Evolutionary conservation across 1,140 invertebrate species (phyloP), one percentile per base, ranked within the genome.

Genomic region (Colletes gigas): DNA sequence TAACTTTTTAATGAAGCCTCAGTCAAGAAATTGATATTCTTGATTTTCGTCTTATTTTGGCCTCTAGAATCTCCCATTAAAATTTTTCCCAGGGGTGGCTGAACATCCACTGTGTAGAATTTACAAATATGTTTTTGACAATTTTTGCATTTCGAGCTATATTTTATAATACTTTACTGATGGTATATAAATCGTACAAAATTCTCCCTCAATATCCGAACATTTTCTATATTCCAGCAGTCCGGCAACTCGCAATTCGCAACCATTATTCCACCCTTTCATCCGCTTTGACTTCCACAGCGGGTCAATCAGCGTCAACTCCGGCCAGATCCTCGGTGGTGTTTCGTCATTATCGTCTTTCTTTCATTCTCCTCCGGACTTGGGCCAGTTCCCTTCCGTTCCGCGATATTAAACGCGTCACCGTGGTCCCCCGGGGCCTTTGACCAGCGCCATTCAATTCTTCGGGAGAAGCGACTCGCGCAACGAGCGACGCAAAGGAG

Each of bases 331-430:
- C 21, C 62, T 12, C 39, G 30, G 39, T 30, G 30, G 21, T 44
- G 41, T 41, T 41, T 65, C 41, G 19, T 65, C 62, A 44, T 44
- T 65, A 39, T n/a, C 39, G 12, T n/a, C 62, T 44, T n/a, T 44
- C 62, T n/a, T 39, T 39, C 14, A 30, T 60, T 15, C 39, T 17
- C n/a, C 19, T 7, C 39, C 41, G n/a, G 41, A n/a, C 4, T 41
- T 66, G 21, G 41, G 19, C 19, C 21, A 44, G 50, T 21, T 72
- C 21, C 41, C 19, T 19, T 72, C 44, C 41, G 14, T 75, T 75
- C 30, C 30, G n/a, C n/a, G 9, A 68, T 67, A 66, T 66, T 66
- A 59, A 68, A 68, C 54, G 41, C 41, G 0, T 59, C 39, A 0
- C 14, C n/a, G 15, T 9, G n/a, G 1, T 21, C 30, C 30, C 17